These are phyloP conservation scores for Odobenus rosmarus DNA, from an alignment of 2,113 vertebrate species.

Conservation along the genomic window DNA sequence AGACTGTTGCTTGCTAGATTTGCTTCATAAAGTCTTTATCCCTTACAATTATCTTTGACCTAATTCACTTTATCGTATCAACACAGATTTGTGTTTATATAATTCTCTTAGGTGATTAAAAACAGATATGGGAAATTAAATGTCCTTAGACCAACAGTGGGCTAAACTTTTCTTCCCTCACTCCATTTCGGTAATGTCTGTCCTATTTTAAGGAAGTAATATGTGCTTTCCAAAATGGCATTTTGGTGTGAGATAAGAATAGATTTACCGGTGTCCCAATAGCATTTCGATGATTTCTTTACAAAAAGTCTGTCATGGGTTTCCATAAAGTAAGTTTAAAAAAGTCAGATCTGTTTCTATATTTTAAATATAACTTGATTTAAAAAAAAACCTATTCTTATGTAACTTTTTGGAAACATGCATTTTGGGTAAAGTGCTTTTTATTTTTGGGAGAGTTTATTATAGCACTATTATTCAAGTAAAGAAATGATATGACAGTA, in stretches of 20 bases:
- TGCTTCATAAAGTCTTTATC: constrained; percentile 64
- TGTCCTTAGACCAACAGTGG: not conserved
- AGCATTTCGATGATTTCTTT: constrained; percentile 23
- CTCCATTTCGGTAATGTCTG: not conserved
- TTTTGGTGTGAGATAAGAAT: not conserved
- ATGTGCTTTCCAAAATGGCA: not conserved
- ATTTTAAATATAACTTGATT: constrained; percentile 27
- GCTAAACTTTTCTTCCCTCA: not conserved
- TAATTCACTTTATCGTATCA: constrained; percentile 1
- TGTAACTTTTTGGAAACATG: not conserved
- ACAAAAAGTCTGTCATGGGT: not conserved
- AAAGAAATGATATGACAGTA: not conserved
- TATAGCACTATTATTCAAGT: not conserved
- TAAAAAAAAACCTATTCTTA: not conserved
- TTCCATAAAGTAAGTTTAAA: not conserved
- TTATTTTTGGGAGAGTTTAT: not conserved
- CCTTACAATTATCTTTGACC: constrained; percentile 55
- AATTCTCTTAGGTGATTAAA: constrained; percentile 19
- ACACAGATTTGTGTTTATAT: constrained; percentile 5
- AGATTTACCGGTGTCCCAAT: not conserved
- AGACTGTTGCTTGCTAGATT: constrained; percentile 51
- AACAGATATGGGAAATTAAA: not conserved
- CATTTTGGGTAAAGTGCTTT: constrained; percentile 16
- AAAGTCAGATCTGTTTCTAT: not conserved
- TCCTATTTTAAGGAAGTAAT: not conserved